These are phyloP conservation scores for Dipodomys merriami DNA, from an alignment of 2,113 vertebrate species.

Conservation along the genomic window DNA sequence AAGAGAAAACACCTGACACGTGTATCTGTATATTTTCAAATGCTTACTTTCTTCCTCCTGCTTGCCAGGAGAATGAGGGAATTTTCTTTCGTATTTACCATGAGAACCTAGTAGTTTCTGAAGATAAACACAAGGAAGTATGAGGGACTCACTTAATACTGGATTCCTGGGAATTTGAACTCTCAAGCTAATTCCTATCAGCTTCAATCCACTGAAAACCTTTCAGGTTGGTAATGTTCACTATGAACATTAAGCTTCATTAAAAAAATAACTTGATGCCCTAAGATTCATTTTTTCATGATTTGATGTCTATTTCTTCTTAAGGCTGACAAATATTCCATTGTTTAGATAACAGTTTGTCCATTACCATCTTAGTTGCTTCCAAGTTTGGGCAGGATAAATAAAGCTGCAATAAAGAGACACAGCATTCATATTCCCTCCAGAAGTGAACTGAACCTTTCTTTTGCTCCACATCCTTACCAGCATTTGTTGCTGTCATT, in stretches of 20 bases:
- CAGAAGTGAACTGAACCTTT: not conserved
- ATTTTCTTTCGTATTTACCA: not conserved
- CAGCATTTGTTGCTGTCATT: not conserved
- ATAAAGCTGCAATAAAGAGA: not conserved
- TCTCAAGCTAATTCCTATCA: not conserved
- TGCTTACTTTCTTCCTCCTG: not conserved
- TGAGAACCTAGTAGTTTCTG: not conserved
- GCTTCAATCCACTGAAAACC: not conserved
- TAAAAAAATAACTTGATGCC: too few species aligned
- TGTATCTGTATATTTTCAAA: not conserved
- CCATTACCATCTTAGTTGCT: not conserved
- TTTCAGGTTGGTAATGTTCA: not conserved
- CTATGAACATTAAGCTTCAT: not conserved
- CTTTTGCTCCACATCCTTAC: not conserved
- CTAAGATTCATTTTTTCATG: not conserved
- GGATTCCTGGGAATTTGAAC: not conserved
- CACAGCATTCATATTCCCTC: not conserved
- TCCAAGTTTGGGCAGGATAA: not conserved
- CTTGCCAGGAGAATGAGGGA: not conserved
- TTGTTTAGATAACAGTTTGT: not conserved
- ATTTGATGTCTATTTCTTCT: not conserved
- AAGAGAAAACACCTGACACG: not conserved
- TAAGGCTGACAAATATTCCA: not conserved
- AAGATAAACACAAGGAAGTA: not conserved
- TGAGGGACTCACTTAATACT: not conserved